phyloP scores from a whole-genome alignment of 1,140 invertebrate genomes.

The Diprion similis region DNA sequence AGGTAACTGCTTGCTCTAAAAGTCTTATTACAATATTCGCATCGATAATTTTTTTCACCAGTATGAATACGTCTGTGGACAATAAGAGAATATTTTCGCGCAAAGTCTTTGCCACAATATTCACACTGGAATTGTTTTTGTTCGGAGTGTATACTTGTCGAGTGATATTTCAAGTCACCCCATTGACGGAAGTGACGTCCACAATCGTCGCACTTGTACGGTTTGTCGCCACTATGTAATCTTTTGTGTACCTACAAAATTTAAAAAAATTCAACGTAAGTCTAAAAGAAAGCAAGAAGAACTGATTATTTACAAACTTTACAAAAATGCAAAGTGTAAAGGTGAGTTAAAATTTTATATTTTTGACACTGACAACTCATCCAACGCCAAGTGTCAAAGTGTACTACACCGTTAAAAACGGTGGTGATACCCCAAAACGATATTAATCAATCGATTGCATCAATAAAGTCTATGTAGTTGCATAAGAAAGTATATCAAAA shows the following conservation, averaged over 20 bases:
- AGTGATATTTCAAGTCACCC: slow-evolving; percentile 91
- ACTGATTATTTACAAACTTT: not conserved
- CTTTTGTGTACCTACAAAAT: slow-evolving; percentile 72
- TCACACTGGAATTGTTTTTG: slow-evolving; percentile 87
- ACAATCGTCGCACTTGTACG: slow-evolving; percentile 81
- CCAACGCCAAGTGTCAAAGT: no score
- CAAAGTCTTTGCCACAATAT: slow-evolving; percentile 91
- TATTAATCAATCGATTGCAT: no score
- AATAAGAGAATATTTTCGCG: slow-evolving; percentile 92
- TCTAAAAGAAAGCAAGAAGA: not conserved
- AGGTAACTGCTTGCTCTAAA: slow-evolving; percentile 87
- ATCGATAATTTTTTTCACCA: slow-evolving; percentile 87
- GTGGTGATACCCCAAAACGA: no score
- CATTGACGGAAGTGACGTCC: slow-evolving; percentile 82
- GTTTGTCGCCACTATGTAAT: slow-evolving; percentile 79
- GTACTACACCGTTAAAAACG: no score
- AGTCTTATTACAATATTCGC: slow-evolving; percentile 83
- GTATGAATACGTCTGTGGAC: slow-evolving; percentile 90
- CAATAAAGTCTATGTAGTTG: no score
- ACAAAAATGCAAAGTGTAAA: not conserved
- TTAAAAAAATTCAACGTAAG: not conserved
- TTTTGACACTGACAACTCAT: not conserved
- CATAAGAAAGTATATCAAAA: not conserved
- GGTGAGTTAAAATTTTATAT: not conserved
- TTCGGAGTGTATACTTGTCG: slow-evolving; percentile 83